Conservation (phyloP, 2,888 invertebrate genomes). For the Leistus spinibarbis region DNA sequence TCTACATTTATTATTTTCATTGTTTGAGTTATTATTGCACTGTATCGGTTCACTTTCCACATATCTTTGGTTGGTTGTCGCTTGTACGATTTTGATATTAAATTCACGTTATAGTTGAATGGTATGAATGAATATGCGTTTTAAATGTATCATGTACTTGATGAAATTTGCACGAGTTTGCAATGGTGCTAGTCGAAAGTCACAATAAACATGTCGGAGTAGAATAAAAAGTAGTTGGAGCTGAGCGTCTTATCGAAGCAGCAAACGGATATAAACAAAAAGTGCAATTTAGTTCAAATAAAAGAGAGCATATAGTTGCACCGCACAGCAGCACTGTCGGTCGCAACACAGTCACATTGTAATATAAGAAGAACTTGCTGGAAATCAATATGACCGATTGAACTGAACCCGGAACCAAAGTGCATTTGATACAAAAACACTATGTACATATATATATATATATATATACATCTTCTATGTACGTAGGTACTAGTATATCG, state of each 20-base stretch:
- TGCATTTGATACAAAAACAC: background rate
- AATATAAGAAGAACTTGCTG: background rate
- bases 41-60: background rate
- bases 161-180: no score
- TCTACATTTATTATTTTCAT: background rate
- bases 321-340: background rate
- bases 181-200: no score
- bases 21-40: background rate
- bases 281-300: background rate
- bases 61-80: background rate
- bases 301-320: background rate
- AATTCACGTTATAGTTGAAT: no score
- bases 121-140: no score
- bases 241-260: background rate
- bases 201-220: no score
- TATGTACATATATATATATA: background rate
- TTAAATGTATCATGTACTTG: no score
- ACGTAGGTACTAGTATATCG: background rate
- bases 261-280: background rate
- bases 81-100: no score
- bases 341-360: background rate
- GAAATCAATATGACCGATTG: constrained; percentile 21
- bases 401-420: background rate
- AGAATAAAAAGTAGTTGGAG: no score
- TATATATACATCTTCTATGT: no score